These are phyloP conservation scores for Augochlorella aurata DNA, from an alignment of 2,888 invertebrate genomes.

Conservation along the genomic window DNA sequence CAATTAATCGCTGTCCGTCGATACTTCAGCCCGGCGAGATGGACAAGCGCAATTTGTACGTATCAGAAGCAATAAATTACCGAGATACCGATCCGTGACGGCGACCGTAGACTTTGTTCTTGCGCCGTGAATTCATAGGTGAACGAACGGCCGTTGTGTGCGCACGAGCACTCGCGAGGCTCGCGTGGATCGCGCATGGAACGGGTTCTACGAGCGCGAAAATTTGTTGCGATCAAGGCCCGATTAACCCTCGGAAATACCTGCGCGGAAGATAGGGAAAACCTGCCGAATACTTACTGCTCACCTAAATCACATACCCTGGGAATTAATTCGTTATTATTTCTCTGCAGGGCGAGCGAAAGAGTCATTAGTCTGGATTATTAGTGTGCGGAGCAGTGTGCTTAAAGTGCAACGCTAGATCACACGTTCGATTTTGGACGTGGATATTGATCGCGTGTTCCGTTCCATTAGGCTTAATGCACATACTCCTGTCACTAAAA, in stretches of 20 bases:
- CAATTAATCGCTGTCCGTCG: constrained; percentile 45
- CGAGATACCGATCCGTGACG: constrained; percentile 6
- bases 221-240: constrained; percentile 46
- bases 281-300: no score
- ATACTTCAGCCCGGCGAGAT: constrained; percentile 44
- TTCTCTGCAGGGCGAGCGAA: no score
- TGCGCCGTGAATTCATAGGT: constrained; percentile 26
- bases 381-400: no score
- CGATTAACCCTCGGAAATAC: constrained; percentile 24
- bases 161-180: constrained; percentile 7
- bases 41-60: constrained; percentile 43
- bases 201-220: constrained; percentile 23
- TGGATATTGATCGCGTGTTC: no score
- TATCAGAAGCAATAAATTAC: constrained; percentile 50
- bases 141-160: constrained; percentile 22
- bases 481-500: no score
- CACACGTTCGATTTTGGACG: no score
- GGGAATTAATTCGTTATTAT: no score
- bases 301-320: no score
- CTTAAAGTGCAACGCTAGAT: no score
- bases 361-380: no score
- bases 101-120: constrained; percentile 24
- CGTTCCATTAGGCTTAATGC: no score
- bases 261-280: no score
- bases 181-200: constrained; percentile 15